Evolutionary conservation across 1,140 invertebrate species (phyloP).

Genomic region (Liolophura sinensis): DNA sequence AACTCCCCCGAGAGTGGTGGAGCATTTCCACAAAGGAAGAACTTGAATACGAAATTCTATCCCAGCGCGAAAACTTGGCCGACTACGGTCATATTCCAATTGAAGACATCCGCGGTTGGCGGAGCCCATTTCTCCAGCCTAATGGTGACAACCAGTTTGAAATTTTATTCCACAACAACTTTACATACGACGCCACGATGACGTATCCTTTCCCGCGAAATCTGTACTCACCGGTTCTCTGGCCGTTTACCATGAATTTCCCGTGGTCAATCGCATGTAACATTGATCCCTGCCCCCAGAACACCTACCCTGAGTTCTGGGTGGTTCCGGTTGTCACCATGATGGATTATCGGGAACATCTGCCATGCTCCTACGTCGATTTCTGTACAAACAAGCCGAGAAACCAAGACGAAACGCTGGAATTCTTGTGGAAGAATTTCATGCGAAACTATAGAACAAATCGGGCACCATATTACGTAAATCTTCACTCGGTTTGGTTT

Average conservation of each 20-base stretch:
- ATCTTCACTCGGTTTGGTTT: slow-evolving; percentile 41
- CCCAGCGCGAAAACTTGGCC: slow-evolving; percentile 23
- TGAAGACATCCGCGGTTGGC: slow-evolving; percentile 33
- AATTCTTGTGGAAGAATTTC: slow-evolving; percentile 38
- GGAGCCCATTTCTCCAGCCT: slow-evolving; percentile 39
- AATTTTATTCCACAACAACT: slow-evolving; percentile 25
- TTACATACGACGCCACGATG: slow-evolving; percentile 39
- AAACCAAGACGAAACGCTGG: slow-evolving; percentile 28
- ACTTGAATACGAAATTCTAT: slow-evolving; percentile 19
- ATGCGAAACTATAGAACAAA: slow-evolving; percentile 31
- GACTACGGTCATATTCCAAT: slow-evolving; percentile 31
- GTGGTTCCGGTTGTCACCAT: slow-evolving; percentile 41
- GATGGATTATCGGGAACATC: slow-evolving; percentile 34
- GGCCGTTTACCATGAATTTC: slow-evolving; percentile 44
- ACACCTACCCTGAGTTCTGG: slow-evolving; percentile 40
- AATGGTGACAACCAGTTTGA: slow-evolving; percentile 37
- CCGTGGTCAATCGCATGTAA: slow-evolving; percentile 33
- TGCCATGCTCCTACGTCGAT: slow-evolving; percentile 39
- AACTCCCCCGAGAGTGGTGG: slow-evolving; percentile 26
- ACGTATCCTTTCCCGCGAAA: slow-evolving; percentile 36
- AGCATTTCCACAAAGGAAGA: slow-evolving; percentile 15
- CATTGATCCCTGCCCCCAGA: slow-evolving; percentile 35
- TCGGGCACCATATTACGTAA: slow-evolving; percentile 39
- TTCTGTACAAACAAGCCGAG: slow-evolving; percentile 34
- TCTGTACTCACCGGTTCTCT: slow-evolving; percentile 30